phyloP scores from a whole-genome alignment of 1,140 invertebrate genomes.

The Copidosoma floridanum region DNA sequence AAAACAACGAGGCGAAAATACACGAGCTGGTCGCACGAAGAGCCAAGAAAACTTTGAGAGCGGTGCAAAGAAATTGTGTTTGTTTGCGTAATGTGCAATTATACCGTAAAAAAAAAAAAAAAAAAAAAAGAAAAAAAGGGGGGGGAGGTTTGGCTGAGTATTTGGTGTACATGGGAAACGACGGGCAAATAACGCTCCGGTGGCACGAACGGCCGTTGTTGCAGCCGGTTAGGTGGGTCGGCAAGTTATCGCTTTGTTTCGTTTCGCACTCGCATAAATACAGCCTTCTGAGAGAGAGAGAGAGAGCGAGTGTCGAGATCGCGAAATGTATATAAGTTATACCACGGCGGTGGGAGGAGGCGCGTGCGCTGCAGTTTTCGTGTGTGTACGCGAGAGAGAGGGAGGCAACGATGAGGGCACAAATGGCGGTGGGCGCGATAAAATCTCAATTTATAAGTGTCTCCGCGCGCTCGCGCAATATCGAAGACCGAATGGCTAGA shows the following conservation, averaged over 20 bases:
- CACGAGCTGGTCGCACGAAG: too few species aligned
- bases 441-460: conserved; percentile 54
- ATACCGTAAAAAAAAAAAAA: too few species aligned
- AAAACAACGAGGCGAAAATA: too few species aligned
- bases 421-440: conserved; percentile 34
- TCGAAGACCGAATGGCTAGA: conserved; percentile 51
- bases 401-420: conserved; percentile 29
- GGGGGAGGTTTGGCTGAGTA: too few species aligned
- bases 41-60: too few species aligned
- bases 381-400: background rate
- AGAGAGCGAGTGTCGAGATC: background rate
- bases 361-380: background rate
- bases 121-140: too few species aligned
- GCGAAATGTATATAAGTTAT: conserved; percentile 27
- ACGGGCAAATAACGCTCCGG: conserved; percentile 8
- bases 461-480: conserved; percentile 41
- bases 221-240: too few species aligned
- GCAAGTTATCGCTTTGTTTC: conserved; percentile 25
- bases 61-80: too few species aligned
- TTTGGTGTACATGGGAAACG: background rate
- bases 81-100: too few species aligned
- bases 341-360: too few species aligned
- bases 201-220: conserved; percentile 10
- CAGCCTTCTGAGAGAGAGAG: background rate
- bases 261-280: conserved; percentile 19